These are phyloP conservation scores for Fregetta grallaria DNA, from an alignment of 2,113 vertebrate genomes.

Conservation along the genomic window DNA sequence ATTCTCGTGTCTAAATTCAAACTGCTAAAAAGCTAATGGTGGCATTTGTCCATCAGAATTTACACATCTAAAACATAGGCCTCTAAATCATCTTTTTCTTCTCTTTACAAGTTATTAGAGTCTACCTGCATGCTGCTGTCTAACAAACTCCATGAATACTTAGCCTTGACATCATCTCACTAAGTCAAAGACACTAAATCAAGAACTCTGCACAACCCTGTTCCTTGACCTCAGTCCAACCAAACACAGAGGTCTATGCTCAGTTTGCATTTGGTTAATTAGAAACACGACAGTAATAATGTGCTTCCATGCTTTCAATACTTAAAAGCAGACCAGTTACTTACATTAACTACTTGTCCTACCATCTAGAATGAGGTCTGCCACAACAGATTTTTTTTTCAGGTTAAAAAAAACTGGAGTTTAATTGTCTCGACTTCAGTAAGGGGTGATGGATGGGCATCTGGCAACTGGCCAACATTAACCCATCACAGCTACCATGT, in stretches of 20 bases:
- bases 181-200: background rate
- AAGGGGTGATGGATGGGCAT: background rate
- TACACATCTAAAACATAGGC: background rate
- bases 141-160: background rate
- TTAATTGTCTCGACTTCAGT: background rate
- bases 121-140: background rate
- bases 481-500: background rate
- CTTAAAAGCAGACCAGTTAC: background rate
- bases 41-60: background rate
- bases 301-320: background rate
- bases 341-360: background rate
- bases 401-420: background rate
- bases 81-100: background rate
- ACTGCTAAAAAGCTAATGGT: background rate
- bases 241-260: background rate
- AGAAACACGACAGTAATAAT: background rate
- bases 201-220: background rate
- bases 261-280: background rate
- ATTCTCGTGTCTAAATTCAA: background rate
- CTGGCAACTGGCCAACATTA: background rate
- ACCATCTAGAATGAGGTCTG: background rate
- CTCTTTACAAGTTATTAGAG: background rate
- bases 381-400: background rate
- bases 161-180: background rate
- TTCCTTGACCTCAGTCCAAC: background rate